Conservation (phyloP, 2,113 vertebrate species). For the Dendropsophus ebraccatus region DNA sequence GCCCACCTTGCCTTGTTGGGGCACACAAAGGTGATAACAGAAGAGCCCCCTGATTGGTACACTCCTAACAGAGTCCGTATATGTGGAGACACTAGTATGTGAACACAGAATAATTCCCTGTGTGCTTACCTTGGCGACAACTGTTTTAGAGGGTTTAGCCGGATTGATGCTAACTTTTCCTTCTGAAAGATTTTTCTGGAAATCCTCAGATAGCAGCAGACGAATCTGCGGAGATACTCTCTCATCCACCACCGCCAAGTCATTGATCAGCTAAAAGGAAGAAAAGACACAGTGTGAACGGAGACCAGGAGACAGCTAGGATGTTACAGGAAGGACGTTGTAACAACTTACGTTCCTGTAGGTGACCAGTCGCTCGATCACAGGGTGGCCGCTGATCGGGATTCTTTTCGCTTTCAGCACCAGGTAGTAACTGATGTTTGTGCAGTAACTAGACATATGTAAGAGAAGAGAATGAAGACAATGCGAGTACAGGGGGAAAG, state of each 20-base stretch:
- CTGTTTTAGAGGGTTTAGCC: slow-evolving; percentile 13
- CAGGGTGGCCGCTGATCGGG: slow-evolving; percentile 85
- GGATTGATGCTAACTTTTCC: slow-evolving; percentile 61
- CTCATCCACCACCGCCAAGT: slow-evolving; percentile 79
- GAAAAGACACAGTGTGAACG: not conserved
- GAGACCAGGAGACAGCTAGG: too few species aligned
- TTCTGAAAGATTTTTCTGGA: slow-evolving; percentile 56
- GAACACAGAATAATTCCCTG: too few species aligned
- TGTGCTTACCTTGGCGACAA: slow-evolving; percentile 1
- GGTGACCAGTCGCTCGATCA: slow-evolving; percentile 89
- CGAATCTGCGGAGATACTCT: slow-evolving; percentile 79
- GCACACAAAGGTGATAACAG: not conserved
- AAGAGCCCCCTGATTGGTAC: not conserved
- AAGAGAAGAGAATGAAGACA: not conserved
- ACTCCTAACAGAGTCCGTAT: too few species aligned
- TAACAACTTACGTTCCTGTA: slow-evolving; percentile 83
- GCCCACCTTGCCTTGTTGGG: not conserved
- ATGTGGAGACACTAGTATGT: too few species aligned
- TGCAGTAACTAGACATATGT: slow-evolving; percentile 80
- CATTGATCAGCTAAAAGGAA: slow-evolving; percentile 76
- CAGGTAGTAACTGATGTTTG: slow-evolving; percentile 96
- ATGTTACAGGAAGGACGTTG: too few species aligned
- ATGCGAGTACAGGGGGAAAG: too few species aligned
- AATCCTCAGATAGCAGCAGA: slow-evolving; percentile 70
- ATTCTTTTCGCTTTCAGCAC: slow-evolving; percentile 88